Evolutionary conservation across 2,797 vertebrate species (phyloP).

Genomic region (Thalassophryne amazonica): DNA sequence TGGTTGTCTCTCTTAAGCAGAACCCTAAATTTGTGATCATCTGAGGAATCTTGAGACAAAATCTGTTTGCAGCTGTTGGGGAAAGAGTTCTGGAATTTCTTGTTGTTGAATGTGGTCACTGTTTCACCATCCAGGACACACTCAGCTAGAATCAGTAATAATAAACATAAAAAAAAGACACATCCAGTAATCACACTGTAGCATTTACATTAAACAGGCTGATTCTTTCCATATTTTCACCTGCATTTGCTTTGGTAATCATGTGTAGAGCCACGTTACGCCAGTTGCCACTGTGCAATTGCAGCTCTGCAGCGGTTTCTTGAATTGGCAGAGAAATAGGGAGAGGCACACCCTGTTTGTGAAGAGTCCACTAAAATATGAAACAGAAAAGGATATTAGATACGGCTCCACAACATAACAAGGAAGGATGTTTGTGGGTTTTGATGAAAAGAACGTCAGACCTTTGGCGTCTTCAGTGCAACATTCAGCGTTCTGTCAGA

Average conservation of each 20-base stretch:
- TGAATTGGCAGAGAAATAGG: conserved; percentile 61
- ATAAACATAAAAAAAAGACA: not conserved
- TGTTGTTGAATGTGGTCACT: conserved; percentile 63
- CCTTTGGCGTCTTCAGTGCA: conserved; percentile 63
- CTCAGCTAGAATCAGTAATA: conserved; percentile 60
- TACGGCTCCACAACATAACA: too few relatives aligned
- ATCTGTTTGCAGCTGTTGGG: conserved; percentile 79
- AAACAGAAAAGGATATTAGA: not conserved
- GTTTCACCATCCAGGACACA: conserved; percentile 43
- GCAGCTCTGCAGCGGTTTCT: conserved; percentile 48
- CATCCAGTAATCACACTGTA: not conserved
- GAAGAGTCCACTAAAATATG: conserved; percentile 58
- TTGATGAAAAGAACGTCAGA: conserved; percentile 14
- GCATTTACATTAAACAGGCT: not conserved
- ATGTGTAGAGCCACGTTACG: conserved; percentile 44
- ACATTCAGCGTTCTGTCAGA: conserved; percentile 55
- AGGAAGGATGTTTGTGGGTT: too few relatives aligned
- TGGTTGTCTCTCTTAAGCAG: conserved; percentile 74
- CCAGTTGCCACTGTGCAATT: conserved; percentile 28
- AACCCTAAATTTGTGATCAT: conserved; percentile 81
- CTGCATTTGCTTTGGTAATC: conserved; percentile 52
- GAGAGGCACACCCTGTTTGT: conserved; percentile 45
- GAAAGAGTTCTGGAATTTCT: conserved; percentile 66
- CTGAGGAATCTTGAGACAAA: conserved; percentile 81
- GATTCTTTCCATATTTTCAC: conserved; percentile 32